Percentiles rank a stretch among this genome's conserved stretches.
Conservation (phyloP, 1,140 invertebrate species). For the Uloborus diversus region DNA sequence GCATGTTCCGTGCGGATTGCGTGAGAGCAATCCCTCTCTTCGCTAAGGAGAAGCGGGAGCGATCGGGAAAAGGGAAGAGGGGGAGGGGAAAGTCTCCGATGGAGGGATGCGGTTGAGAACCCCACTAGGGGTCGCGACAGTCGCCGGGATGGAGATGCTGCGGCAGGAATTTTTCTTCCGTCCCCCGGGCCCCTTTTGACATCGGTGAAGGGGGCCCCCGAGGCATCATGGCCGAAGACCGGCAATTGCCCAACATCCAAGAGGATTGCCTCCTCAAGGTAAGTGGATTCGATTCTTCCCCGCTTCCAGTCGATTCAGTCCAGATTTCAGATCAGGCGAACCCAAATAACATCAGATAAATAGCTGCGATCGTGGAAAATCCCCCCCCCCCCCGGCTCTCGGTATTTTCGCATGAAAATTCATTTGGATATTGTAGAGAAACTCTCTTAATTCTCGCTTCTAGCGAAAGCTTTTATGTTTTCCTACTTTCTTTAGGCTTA, state of each 20-base stretch:
- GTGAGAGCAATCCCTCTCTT: too few relatives aligned
- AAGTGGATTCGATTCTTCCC: too few relatives aligned
- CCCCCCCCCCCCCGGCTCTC: background rate
- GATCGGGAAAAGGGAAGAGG: background rate
- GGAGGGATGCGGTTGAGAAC: constrained; percentile 38
- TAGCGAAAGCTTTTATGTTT: too few relatives aligned
- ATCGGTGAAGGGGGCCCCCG: background rate
- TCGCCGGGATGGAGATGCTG: constrained; percentile 48
- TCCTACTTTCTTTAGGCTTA: too few relatives aligned
- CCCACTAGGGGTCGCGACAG: constrained; percentile 36
- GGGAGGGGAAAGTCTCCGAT: background rate
- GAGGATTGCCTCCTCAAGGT: constrained; percentile 54
- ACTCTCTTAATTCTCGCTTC: too few relatives aligned
- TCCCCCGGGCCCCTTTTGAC: constrained; percentile 32
- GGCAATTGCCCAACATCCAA: constrained; percentile 52
- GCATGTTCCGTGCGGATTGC: too few relatives aligned
- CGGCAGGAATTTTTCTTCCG: constrained; percentile 14
- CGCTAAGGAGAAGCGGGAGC: too few relatives aligned
- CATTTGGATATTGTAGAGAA: too few relatives aligned
- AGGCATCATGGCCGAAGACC: constrained; percentile 33
- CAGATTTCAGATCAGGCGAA: too few relatives aligned
- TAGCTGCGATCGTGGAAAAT: background rate
- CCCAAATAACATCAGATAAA: too few relatives aligned
- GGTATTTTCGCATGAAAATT: background rate
- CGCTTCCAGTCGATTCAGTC: too few relatives aligned